Evolutionary conservation across 2,113 vertebrate genomes (phyloP).

Genomic region (Cebidichthys violaceus): DNA sequence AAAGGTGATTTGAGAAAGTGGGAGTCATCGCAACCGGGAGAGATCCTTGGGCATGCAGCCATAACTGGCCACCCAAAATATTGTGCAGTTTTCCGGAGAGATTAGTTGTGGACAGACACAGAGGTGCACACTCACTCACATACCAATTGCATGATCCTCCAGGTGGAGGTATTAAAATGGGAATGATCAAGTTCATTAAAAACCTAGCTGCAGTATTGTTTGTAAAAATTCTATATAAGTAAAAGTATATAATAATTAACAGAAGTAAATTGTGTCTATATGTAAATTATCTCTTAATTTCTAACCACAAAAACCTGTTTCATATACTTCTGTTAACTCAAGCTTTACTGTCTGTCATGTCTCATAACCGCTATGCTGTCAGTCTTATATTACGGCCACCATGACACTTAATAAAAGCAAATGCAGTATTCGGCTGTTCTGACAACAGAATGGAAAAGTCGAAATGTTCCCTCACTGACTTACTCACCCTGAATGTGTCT

Average conservation of each 20-base stretch:
- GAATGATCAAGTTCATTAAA: not conserved
- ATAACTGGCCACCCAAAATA: not conserved
- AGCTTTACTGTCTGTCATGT: not conserved
- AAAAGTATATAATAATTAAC: not conserved
- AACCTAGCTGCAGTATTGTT: not conserved
- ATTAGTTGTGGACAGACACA: not conserved
- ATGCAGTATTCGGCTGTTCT: constrained; percentile 1
- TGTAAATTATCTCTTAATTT: not conserved
- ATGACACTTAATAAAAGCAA: not conserved
- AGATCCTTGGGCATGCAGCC: not conserved
- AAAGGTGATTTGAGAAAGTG: not conserved
- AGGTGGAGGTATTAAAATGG: not conserved
- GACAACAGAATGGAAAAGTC: constrained; percentile 2
- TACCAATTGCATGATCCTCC: not conserved
- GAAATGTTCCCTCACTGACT: constrained; percentile 28
- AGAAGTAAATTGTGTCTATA: not conserved
- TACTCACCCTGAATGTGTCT: constrained; percentile 43
- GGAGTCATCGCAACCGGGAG: too few species aligned
- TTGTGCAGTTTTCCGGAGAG: not conserved
- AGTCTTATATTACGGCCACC: not conserved
- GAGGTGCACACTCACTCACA: too few species aligned
- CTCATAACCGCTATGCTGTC: constrained; percentile 4
- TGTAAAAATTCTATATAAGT: not conserved
- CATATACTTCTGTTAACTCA: not conserved
- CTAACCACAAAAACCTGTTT: not conserved